Conservation (phyloP, 2,797 vertebrate genomes). For the Pseudomugil tenellus region DNA sequence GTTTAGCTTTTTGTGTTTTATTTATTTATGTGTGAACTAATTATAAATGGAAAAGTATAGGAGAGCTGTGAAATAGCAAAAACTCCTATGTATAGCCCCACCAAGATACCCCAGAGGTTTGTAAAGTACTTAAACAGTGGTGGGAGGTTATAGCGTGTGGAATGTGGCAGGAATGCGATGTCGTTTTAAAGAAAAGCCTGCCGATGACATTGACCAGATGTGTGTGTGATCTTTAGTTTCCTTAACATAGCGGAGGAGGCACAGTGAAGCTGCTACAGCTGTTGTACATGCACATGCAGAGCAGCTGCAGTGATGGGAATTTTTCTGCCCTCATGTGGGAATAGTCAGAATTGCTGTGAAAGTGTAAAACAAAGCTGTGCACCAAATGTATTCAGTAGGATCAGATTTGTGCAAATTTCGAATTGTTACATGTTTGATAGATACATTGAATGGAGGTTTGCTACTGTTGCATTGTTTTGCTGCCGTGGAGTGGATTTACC, state of each 20-base stretch:
- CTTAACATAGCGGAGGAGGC: conserved; percentile 35
- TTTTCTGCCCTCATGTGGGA: conserved; percentile 59
- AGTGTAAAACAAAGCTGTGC: neutral
- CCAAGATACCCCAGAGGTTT: conserved; percentile 26
- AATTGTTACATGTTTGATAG: conserved; percentile 1
- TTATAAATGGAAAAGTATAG: neutral
- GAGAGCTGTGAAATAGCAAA: conserved; percentile 26
- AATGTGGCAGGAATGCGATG: conserved; percentile 59
- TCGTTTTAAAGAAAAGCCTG: conserved; percentile 43
- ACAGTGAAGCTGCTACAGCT: conserved; percentile 38
- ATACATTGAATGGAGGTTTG: neutral
- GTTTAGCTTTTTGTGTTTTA: neutral
- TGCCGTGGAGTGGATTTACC: conserved; percentile 26
- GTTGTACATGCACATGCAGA: conserved; percentile 10
- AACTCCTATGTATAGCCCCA: conserved; percentile 14
- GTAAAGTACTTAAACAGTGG: conserved; percentile 28
- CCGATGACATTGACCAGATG: conserved; percentile 69
- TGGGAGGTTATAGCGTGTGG: conserved; percentile 51
- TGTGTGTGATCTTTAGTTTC: conserved; percentile 53
- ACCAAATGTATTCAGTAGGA: neutral
- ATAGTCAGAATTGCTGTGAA: conserved; percentile 15
- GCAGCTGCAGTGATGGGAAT: conserved; percentile 1
- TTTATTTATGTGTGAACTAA: conserved; percentile 5
- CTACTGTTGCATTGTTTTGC: neutral
- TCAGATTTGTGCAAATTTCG: neutral